phyloP scores from a whole-genome alignment of 2,888 invertebrate species.

The Agonum fuliginosum region DNA sequence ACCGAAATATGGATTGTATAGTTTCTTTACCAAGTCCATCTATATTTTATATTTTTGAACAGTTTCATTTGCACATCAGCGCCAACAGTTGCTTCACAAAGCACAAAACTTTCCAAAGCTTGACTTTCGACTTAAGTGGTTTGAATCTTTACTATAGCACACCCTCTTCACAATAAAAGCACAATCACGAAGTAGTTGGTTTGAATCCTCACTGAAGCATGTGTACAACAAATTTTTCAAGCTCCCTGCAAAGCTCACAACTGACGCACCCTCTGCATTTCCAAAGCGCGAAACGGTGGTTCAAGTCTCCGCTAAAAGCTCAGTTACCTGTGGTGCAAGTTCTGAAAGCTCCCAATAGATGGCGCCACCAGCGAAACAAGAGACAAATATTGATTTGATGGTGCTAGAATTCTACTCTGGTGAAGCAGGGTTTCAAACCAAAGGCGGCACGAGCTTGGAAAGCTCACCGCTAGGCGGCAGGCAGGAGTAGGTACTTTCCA shows the following conservation, averaged over 20 bases:
- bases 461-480: background rate
- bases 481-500: no score
- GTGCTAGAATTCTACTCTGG: background rate
- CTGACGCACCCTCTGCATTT: no score
- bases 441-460: background rate
- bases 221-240: no score
- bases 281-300: no score
- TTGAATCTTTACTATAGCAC: background rate
- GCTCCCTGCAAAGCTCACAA: no score
- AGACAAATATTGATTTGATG: background rate
- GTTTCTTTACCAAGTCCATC: conserved; percentile 18
- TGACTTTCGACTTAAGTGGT: background rate
- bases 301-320: no score
- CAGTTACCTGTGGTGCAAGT: no score
- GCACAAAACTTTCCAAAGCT: background rate
- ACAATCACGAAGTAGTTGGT: no score
- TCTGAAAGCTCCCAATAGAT: background rate
- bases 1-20: conserved; percentile 37
- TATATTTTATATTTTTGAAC: background rate
- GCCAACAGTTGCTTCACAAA: conserved; percentile 17
- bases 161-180: no score
- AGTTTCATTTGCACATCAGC: background rate
- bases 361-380: background rate
- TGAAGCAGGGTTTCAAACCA: conserved; percentile 6
- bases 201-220: no score